Conservation (phyloP, 1,140 invertebrate genomes). For the Elymnias hypermnestra region DNA sequence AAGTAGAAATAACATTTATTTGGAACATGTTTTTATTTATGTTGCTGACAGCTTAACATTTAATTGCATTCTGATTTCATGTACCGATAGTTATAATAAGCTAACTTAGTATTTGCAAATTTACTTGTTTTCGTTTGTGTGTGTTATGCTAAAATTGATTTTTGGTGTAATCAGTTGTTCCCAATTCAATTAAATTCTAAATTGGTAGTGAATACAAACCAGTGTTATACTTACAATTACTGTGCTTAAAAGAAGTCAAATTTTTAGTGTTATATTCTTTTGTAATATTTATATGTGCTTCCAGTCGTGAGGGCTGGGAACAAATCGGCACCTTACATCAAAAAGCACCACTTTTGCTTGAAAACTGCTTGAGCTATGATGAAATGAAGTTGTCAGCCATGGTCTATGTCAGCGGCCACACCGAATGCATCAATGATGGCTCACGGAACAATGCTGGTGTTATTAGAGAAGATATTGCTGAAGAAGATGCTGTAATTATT, state of each 20-base stretch:
- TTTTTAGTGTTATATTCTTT: background rate
- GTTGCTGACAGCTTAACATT: no score
- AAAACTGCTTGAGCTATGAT: slow-evolving; percentile 77
- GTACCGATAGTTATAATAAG: no score
- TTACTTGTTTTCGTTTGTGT: no score
- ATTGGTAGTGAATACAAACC: no score
- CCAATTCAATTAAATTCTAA: no score
- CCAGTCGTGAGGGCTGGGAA: slow-evolving; percentile 55
- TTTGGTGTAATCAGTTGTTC: no score
- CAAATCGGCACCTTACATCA: slow-evolving; percentile 53
- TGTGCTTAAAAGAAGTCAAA: no score
- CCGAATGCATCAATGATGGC: slow-evolving; percentile 81
- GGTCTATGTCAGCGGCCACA: slow-evolving; percentile 78
- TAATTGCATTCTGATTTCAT: no score
- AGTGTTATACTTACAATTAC: no score
- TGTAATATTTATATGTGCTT: background rate
- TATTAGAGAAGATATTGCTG: slow-evolving; percentile 39
- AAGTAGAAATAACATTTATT: slow-evolving; percentile 21
- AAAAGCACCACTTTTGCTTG: slow-evolving; percentile 60
- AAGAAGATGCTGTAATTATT: slow-evolving; percentile 51
- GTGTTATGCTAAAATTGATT: no score
- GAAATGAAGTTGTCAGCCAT: slow-evolving; percentile 79
- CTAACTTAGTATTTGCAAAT: no score
- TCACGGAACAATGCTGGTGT: slow-evolving; percentile 77
- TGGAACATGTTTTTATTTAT: no score